phyloP scores from a whole-genome alignment of 2,797 vertebrate genomes.

The Arrhamphus sclerolepis region DNA sequence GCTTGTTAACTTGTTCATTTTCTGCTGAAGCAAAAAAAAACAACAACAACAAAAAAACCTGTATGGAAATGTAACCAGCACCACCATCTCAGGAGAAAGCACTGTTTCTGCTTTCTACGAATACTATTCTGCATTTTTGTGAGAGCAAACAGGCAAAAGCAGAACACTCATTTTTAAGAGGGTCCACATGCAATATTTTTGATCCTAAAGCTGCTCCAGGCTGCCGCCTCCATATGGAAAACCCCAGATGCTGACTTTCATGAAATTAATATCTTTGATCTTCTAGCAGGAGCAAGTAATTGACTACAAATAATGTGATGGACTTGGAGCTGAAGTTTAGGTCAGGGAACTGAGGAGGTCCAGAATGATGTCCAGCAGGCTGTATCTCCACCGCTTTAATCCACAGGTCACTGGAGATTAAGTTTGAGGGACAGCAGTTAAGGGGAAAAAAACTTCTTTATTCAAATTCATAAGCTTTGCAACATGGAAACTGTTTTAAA shows the following conservation, averaged over 20 bases:
- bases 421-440: not conserved
- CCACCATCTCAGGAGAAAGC: not conserved
- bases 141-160: conserved; percentile 27
- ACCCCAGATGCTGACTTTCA: conserved; percentile 24
- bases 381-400: not conserved
- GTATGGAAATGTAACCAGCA: not conserved
- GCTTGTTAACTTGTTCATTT: no score
- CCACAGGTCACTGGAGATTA: conserved; percentile 3
- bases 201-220: conserved; percentile 39
- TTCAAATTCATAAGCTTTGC: conserved; percentile 11
- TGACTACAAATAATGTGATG: not conserved
- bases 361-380: not conserved
- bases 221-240: conserved; percentile 44
- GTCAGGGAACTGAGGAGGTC: not conserved
- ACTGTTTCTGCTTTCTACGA: not conserved
- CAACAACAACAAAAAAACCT: not conserved
- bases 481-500: conserved; percentile 19
- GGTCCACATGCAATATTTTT: conserved; percentile 53
- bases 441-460: conserved; percentile 18
- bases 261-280: conserved; percentile 36
- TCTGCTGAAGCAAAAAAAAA: no score
- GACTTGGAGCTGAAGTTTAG: not conserved
- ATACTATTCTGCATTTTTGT: conserved; percentile 2
- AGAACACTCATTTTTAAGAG: conserved; percentile 38
- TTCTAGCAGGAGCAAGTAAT: not conserved